These are phyloP conservation scores for Melanotaenia boesemani DNA, from an alignment of 2,797 vertebrate species.

Conservation along the genomic window DNA sequence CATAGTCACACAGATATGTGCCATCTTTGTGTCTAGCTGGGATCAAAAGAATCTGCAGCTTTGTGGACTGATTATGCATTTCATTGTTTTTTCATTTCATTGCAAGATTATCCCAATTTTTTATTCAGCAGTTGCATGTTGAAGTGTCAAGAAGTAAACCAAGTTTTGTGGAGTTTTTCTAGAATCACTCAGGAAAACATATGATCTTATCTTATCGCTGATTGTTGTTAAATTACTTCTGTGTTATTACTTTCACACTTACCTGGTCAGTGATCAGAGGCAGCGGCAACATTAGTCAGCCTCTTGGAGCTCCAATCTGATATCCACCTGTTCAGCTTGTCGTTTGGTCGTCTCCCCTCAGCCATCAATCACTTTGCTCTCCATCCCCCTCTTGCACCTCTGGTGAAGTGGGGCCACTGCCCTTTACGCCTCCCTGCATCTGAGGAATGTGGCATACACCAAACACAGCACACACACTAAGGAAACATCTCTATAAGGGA, in stretches of 20 bases:
- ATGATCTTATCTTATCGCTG: not conserved
- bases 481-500: constrained; percentile 40
- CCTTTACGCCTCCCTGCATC: constrained; percentile 72
- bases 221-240: not conserved
- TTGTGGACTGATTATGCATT: not conserved
- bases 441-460: constrained; percentile 73
- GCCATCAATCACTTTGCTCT: constrained; percentile 58
- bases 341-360: constrained; percentile 32
- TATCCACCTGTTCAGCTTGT: constrained; percentile 60
- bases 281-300: not conserved
- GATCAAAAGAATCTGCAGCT: not conserved
- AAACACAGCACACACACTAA: constrained; percentile 37
- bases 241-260: not conserved
- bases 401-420: constrained; percentile 73
- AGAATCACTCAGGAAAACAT: not conserved
- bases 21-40: not conserved
- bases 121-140: not conserved
- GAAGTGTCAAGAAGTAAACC: not conserved
- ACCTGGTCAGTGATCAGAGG: constrained; percentile 3
- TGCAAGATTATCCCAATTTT: not conserved
- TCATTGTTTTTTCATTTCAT: not conserved
- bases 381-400: constrained; percentile 65
- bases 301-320: not conserved
- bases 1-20: not conserved
- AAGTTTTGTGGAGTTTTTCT: not conserved